phyloP scores from a whole-genome alignment of 1,140 invertebrate genomes.

The Ectropis grisescens region DNA sequence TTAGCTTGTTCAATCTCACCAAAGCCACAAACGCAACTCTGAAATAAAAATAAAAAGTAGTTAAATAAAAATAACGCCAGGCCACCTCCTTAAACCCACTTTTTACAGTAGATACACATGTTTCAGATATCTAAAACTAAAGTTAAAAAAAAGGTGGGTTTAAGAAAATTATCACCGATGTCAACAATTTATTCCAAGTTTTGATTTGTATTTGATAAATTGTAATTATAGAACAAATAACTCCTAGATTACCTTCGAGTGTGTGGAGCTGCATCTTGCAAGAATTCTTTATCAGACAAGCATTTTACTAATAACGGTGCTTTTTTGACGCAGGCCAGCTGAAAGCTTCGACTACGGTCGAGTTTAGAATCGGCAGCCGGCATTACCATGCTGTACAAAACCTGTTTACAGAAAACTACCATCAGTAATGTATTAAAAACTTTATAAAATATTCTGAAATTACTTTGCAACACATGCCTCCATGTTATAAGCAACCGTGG shows the following conservation, averaged over 20 bases:
- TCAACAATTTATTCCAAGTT: too few species aligned
- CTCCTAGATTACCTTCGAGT: slow-evolving; percentile 61
- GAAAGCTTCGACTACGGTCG: slow-evolving; percentile 88
- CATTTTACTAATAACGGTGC: slow-evolving; percentile 59
- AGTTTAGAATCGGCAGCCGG: slow-evolving; percentile 87
- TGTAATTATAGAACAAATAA: not conserved
- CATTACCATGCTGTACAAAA: slow-evolving; percentile 92
- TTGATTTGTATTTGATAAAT: slow-evolving; percentile 1
- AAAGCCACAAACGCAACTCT: slow-evolving; percentile 88
- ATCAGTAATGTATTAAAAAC: too few species aligned
- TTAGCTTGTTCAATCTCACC: slow-evolving; percentile 89
- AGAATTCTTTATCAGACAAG: slow-evolving; percentile 53
- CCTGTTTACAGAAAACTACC: slow-evolving; percentile 72
- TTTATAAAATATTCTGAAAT: too few species aligned
- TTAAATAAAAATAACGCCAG: too few species aligned
- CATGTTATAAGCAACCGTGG: slow-evolving; percentile 64
- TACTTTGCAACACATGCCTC: too few species aligned
- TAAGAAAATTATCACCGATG: too few species aligned
- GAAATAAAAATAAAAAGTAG: too few species aligned
- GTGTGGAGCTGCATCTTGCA: slow-evolving; percentile 53
- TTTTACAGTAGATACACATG: too few species aligned
- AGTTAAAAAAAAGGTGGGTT: too few species aligned
- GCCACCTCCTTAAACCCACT: too few species aligned
- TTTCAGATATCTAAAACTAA: too few species aligned
- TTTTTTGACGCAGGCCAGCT: slow-evolving; percentile 90